Conservation (phyloP, 2,113 vertebrate species). For the Gobiocypris rarus region DNA sequence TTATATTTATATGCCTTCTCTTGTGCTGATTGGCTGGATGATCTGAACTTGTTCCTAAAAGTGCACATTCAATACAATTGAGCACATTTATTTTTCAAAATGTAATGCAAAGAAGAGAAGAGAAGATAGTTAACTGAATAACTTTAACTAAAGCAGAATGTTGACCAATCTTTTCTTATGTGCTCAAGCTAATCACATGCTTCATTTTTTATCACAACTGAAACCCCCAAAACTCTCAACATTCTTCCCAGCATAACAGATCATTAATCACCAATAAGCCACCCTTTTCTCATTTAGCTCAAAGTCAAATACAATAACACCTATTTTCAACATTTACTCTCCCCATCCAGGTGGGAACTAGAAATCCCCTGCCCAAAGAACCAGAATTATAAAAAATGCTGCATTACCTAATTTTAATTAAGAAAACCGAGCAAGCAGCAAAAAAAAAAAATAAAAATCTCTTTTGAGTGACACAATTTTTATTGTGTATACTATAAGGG, state of each 20-base stretch:
- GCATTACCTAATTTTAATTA: slow-evolving; percentile 3
- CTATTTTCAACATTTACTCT: background rate
- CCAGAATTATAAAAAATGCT: background rate
- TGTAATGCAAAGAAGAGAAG: background rate
- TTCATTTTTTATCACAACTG: too few species aligned
- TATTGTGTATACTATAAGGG: background rate
- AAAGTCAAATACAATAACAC: background rate
- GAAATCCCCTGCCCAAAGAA: background rate
- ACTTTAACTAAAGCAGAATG: background rate
- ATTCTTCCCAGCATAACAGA: background rate
- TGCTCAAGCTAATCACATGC: background rate
- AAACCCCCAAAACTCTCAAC: background rate
- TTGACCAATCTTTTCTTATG: background rate
- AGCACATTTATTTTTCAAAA: background rate
- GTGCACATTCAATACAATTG: too few species aligned
- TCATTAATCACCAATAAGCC: background rate
- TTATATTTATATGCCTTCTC: too few species aligned
- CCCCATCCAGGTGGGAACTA: background rate
- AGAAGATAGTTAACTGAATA: background rate
- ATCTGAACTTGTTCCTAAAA: too few species aligned
- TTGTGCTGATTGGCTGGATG: too few species aligned
- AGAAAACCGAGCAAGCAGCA: background rate
- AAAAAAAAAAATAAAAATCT: background rate
- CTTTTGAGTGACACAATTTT: background rate
- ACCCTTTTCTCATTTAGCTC: background rate